These are phyloP conservation scores for Girardinichthys multiradiatus DNA, from an alignment of 2,113 vertebrate species.

Conservation along the genomic window DNA sequence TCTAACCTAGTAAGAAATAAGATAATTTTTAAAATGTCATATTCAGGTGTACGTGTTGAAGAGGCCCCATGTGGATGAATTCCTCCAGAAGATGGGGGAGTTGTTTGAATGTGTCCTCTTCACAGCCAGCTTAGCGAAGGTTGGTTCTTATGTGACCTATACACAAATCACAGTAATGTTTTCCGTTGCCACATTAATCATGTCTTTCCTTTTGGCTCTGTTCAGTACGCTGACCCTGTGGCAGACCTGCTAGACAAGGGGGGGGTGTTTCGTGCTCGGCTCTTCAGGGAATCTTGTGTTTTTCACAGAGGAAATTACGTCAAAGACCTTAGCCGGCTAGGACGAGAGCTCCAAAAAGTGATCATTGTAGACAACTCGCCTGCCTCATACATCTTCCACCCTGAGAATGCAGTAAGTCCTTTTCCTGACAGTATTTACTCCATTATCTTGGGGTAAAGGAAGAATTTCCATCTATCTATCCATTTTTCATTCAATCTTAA, in stretches of 20 bases:
- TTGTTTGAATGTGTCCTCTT: conserved; percentile 97
- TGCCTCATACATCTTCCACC: conserved; percentile 98
- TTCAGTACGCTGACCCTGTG: conserved; percentile 96
- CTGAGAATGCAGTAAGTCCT: conserved; percentile 93
- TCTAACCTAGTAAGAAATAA: no score
- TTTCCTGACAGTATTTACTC: not conserved
- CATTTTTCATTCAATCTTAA: not conserved
- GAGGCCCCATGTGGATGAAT: conserved; percentile 95
- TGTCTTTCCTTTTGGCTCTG: not conserved
- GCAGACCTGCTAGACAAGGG: conserved; percentile 95
- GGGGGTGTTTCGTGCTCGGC: conserved; percentile 94
- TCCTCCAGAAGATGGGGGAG: conserved; percentile 97
- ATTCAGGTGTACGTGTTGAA: conserved; percentile 95
- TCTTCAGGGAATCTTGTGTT: conserved; percentile 98
- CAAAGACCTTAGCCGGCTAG: conserved; percentile 96
- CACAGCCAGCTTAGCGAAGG: conserved; percentile 97
- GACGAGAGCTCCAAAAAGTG: conserved; percentile 93
- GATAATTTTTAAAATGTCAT: not conserved
- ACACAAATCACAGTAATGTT: not conserved
- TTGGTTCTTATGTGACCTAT: conserved; percentile 46
- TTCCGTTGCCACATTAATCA: not conserved
- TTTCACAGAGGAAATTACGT: conserved; percentile 98
- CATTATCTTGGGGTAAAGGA: not conserved
- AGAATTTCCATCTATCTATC: not conserved
- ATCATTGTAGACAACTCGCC: conserved; percentile 98